A percentile compares a stretch with the other conserved stretches of the same genome.
Evolutionary conservation across 2,113 vertebrate species (phyloP).

Genomic region (Psettodes erumei): DNA sequence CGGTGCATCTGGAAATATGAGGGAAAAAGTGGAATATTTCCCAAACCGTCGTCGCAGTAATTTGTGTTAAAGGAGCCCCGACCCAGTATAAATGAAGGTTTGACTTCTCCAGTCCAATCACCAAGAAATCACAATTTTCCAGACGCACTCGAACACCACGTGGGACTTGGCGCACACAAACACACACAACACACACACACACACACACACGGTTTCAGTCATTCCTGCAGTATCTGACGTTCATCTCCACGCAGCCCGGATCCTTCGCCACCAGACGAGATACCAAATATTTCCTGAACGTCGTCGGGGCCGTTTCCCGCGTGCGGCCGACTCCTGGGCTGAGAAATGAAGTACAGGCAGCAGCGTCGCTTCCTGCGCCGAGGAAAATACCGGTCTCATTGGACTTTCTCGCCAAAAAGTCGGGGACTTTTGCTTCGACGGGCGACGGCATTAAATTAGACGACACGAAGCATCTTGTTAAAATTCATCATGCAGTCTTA

Average conservation of each 20-base stretch:
- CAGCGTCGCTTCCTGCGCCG: not conserved
- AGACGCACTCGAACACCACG: too few relatives aligned
- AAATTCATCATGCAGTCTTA: conserved; percentile 31
- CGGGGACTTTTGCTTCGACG: conserved; percentile 31
- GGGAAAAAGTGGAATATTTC: too few relatives aligned
- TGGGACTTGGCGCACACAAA: not conserved
- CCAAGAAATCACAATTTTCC: too few relatives aligned
- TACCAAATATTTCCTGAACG: conserved; percentile 70
- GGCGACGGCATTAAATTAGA: conserved; percentile 1
- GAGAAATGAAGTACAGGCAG: conserved; percentile 7
- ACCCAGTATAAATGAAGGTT: too few relatives aligned
- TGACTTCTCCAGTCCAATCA: too few relatives aligned
- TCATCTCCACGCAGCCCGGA: conserved; percentile 38
- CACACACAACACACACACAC: not conserved
- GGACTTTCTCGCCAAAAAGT: too few relatives aligned
- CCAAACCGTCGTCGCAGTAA: too few relatives aligned
- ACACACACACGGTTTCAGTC: conserved; percentile 28
- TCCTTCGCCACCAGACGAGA: conserved; percentile 34
- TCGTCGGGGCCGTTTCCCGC: conserved; percentile 35
- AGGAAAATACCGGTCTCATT: conserved; percentile 41
- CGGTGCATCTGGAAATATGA: too few relatives aligned
- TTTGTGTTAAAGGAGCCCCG: too few relatives aligned
- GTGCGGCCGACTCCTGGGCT: conserved; percentile 10
- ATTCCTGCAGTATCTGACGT: conserved; percentile 33
- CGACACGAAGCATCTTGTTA: conserved; percentile 9